Evolutionary conservation across 2,888 invertebrate species (phyloP), one percentile per base, ranked within the genome.

Genomic region (Caenorhabditis macrosperma): DNA sequence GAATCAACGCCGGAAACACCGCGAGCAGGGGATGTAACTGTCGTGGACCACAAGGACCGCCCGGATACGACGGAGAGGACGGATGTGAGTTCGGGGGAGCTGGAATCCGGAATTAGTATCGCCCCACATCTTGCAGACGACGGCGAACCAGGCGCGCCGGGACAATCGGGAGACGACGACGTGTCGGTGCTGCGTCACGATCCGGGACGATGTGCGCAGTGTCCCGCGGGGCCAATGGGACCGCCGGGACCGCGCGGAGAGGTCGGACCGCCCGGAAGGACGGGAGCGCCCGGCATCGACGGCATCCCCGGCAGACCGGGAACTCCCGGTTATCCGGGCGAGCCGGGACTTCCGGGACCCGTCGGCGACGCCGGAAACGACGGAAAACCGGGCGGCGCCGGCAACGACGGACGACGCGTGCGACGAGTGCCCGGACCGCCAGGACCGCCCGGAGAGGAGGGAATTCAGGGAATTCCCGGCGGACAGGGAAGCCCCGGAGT

Each of bases 151-250:
- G 79, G 79, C 26, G 20, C 38, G 2, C 55, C 69, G 0, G 79
- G 79, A 7, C n/a, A 33, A 20, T 24, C 68, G 3, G 79, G 79
- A 15, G 69, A 60, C 33, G 75, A 80, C 44, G 79, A 80, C 22
- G 55, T 60, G 0, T 75, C 79, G 0, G 69, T 80, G 5, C 64
- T 60, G 9, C 75, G 79, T 10, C 79, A 80, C 55, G 79, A 80
- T 50, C 75, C 79, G 1, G 75, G 66, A 1, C 59, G 75, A 33
- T 80, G 79, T 66, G 79, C 79, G 12, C 79, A 76, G 24, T 87
- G 87, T 50, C 78, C 87, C 2, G 77, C 82, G 12, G 86, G 87
- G 30, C 87, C 87, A 22, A 81, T 79, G 38, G 87, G 86, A 7
- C 84, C 83, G 24, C 85, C 82, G 7, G 86, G 86, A 10, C 78